Evolutionary conservation across 2,888 invertebrate species (phyloP), one percentile per base, ranked within the genome.

Genomic region (Megalurothrips usitatus): DNA sequence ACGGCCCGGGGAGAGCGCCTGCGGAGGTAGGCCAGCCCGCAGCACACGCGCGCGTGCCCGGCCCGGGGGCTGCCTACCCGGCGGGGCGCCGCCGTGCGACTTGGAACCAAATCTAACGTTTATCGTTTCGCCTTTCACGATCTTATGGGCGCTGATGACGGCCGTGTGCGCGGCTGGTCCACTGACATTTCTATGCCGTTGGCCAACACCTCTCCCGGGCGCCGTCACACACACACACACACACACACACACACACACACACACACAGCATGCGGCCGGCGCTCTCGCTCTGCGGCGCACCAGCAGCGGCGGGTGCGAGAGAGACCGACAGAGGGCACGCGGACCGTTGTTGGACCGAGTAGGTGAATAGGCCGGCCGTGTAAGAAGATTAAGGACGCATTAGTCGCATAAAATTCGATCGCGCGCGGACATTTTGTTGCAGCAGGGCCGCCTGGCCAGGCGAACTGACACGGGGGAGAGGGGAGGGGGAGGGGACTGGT

Each of bases 321-420:
- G 58, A 58, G 58, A 58, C 19, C 11, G 58, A 58, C 6, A 58
- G 58, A 19, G 52, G 52, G 19, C 52, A 58, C 19, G 14, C 19
- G 17, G 58, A 17, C 19, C 19, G 58, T 10, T 52, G 58, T 0
- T 6, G 17, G 58, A 17, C 58, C 68, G 26, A 75, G 68, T 75
- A 75, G 68, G 68, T 75, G 68, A 75, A 75, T 75, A 75, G 68
- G 68, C 23, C 58, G 68, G 68, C 68, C 68, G 12, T 75, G 26
- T 75, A 75, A 75, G 68, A 75, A 75, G 68, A 75, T 75, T 75
- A 75, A 75, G 26, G 68, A 75, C 68, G 68, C 68, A 75, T 75
- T 75, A 75, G 68, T 26, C 68, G 68, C 68, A 75, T 75, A 75
- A 75, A 75, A 75, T 75, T 75, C 68, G 68, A 75, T 75, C 68